phyloP scores from a whole-genome alignment of 2,888 invertebrate species.

The Syrphus vitripennis region DNA sequence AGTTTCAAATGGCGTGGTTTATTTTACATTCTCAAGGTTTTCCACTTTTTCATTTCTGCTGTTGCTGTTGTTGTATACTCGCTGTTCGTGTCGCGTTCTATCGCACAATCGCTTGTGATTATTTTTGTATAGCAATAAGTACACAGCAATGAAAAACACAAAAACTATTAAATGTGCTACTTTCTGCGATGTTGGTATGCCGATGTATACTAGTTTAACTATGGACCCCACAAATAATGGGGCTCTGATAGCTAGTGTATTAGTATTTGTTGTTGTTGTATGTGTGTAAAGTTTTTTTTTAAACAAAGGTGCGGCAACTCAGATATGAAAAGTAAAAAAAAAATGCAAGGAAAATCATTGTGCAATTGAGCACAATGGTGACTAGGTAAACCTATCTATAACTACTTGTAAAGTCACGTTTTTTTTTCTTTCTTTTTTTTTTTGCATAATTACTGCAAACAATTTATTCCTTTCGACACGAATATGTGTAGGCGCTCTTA shows the following conservation, averaged over 20 bases:
- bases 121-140: background rate
- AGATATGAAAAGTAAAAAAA: constrained; percentile 6
- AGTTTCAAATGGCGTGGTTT: constrained; percentile 61
- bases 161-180: constrained; percentile 47
- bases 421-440: background rate
- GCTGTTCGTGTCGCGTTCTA: background rate
- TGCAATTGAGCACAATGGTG: constrained; percentile 49
- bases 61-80: no score
- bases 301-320: constrained; percentile 66
- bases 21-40: constrained; percentile 63
- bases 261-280: background rate
- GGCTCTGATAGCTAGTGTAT: constrained; percentile 5
- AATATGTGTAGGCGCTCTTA: background rate
- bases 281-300: constrained; percentile 34
- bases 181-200: background rate
- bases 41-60: constrained; percentile 29
- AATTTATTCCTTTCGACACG: background rate
- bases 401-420: constrained; percentile 41
- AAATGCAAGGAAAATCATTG: constrained; percentile 41
- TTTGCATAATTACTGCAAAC: background rate
- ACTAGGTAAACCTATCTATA: background rate
- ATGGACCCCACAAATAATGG: constrained; percentile 14
- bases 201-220: constrained; percentile 19
- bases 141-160: constrained; percentile 20
- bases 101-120: constrained; percentile 23